These are phyloP conservation scores for Drosophila nikananu DNA, from an alignment of 1,140 invertebrate species.

Conservation along the genomic window DNA sequence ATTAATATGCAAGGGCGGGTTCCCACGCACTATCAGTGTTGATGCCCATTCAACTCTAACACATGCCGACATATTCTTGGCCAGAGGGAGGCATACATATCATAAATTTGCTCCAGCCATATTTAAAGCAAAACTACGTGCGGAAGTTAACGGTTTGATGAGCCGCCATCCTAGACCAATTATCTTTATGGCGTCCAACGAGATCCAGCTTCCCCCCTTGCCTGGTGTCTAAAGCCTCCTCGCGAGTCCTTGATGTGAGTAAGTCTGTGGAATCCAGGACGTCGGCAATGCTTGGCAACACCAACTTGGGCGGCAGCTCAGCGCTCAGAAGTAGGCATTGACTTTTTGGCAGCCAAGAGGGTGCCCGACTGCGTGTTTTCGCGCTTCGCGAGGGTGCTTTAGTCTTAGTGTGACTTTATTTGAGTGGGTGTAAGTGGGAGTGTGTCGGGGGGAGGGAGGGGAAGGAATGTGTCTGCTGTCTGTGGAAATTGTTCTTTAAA, in stretches of 20 bases:
- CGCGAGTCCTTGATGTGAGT: conserved; percentile 3
- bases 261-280: conserved; percentile 24
- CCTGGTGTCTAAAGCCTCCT: neutral
- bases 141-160: conserved; percentile 24
- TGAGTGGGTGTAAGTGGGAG: neutral
- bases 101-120: conserved; percentile 8
- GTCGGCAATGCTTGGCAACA: conserved; percentile 24
- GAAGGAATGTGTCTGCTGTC: conserved; percentile 6
- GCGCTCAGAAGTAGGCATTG: conserved; percentile 11
- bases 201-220: neutral
- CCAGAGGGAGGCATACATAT: neutral
- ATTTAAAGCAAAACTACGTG: conserved; percentile 40
- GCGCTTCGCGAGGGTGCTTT: conserved; percentile 16
- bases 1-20: conserved; percentile 32
- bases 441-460: neutral
- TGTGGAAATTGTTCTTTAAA: conserved; percentile 7
- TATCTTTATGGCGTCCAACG: conserved; percentile 36
- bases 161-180: conserved; percentile 21
- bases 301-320: conserved; percentile 9
- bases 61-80: neutral
- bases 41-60: conserved; percentile 4
- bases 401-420: neutral
- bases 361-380: conserved; percentile 12
- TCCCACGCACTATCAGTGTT: conserved; percentile 5
- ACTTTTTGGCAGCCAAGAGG: conserved; percentile 18